Evolutionary conservation across 1,140 invertebrate genomes (phyloP), one percentile per base, ranked within the genome.

Genomic region (Leucophenga varia): DNA sequence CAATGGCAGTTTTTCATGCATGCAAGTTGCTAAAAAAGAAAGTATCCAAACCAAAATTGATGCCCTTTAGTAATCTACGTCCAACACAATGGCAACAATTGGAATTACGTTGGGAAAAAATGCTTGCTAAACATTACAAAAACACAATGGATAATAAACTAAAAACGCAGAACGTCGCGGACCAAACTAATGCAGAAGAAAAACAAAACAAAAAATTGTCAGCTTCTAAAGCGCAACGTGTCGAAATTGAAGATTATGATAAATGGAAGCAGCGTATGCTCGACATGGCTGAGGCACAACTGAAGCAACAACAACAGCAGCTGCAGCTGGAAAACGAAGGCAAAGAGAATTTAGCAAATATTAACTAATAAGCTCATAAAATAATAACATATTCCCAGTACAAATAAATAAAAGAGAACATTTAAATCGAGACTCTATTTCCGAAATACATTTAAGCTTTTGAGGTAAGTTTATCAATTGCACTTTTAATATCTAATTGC

Each of bases 1-100:
- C 75, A 4, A 76, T 75, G 52, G 76, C 77, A 4, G 73, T 76
- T 1, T 76, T 72, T 43, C 68, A 74, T 10, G 74, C 76, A 21
- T 77, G 76, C 45, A 76, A 71, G 51, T 59, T 75, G 16, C 61
- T 67, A 8, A 67, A 72, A 25, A 61, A 68, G 10, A 76, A 73
- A 47, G 58, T 72, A 1, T 52, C 68, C 6, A 78, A 78, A 44
- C 5, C 55, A 6, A 70, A 76, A 47, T 39, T 78, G 5, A 57
- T 69, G 47, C 49, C 61, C 10, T 64, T 70, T 32, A 78, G 77
- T 55, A 70, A 76, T 38, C 54, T 78, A 39, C 74, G 69, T 9
- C 58, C 68, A 12, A 53, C 60, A 18, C 76, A 78, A 36, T 78
- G 72, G 68, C 72, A 71, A 43, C 67, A 74, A 41, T 43, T 78